phyloP scores from a whole-genome alignment of 2,797 vertebrate genomes.

The Urophycis tenuis region DNA sequence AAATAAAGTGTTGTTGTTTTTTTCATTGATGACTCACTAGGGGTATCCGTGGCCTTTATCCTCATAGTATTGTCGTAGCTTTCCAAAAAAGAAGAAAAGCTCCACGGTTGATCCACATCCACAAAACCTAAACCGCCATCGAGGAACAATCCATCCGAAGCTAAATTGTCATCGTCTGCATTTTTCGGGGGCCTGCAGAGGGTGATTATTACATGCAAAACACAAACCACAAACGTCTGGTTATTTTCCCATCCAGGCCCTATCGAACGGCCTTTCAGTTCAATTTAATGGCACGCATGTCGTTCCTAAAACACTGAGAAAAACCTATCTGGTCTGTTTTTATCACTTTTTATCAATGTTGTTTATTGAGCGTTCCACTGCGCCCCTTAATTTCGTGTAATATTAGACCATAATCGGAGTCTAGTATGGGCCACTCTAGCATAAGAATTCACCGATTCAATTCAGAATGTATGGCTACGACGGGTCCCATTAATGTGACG shows the following conservation, averaged over 20 bases:
- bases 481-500: conserved; percentile 45
- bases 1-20: not conserved
- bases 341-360: not conserved
- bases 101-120: not conserved
- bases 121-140: not conserved
- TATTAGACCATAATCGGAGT: conserved; percentile 2
- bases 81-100: not conserved
- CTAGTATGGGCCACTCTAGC: not conserved
- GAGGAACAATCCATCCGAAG: not conserved
- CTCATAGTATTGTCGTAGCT: not conserved
- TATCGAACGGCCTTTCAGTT: not conserved
- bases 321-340: not conserved
- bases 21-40: not conserved
- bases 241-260: conserved; percentile 37
- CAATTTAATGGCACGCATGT: not conserved
- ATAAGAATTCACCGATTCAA: not conserved
- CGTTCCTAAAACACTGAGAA: not conserved
- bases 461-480: not conserved
- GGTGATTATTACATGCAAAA: conserved; percentile 17
- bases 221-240: conserved; percentile 59
- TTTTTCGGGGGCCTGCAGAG: not conserved
- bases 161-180: not conserved
- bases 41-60: not conserved
- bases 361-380: not conserved
- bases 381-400: not conserved